Conservation (phyloP, 2,797 vertebrate species). For the Mycteria americana region DNA sequence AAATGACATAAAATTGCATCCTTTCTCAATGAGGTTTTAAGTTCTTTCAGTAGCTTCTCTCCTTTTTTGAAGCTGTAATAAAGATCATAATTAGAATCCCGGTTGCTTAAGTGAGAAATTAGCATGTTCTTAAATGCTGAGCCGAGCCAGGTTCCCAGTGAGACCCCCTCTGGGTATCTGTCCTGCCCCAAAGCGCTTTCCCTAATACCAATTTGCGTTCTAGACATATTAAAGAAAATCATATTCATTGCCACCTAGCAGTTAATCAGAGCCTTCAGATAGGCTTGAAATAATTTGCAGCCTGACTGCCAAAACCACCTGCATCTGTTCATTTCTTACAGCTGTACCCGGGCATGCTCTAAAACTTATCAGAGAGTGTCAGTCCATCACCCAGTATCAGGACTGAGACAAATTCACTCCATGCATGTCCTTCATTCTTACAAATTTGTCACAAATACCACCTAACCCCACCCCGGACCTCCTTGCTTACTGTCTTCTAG, state of each 20-base stretch:
- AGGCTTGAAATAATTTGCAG: constrained; percentile 31
- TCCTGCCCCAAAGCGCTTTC: constrained; percentile 24
- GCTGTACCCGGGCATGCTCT: rapidly evolving
- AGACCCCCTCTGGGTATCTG: constrained; percentile 20
- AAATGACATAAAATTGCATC: constrained; percentile 59
- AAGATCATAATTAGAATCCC: constrained; percentile 57
- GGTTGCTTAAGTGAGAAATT: constrained; percentile 61
- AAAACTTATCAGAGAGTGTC: not conserved
- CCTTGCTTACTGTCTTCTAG: not conserved
- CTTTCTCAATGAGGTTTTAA: constrained; percentile 28
- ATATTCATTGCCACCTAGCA: constrained; percentile 34
- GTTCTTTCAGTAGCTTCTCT: constrained; percentile 43
- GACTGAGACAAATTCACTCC: not conserved
- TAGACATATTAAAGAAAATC: constrained; percentile 42
- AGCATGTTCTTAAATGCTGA: constrained; percentile 35
- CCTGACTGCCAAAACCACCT: constrained; percentile 7
- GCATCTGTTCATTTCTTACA: not conserved
- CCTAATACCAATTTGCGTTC: constrained; percentile 22
- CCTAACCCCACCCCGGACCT: not conserved
- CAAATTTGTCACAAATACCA: not conserved
- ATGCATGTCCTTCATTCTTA: not conserved
- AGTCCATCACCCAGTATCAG: not conserved
- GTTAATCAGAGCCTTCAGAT: constrained; percentile 29
- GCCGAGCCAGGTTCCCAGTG: not conserved
- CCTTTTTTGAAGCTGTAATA: constrained; percentile 48